Evolutionary conservation across 2,113 vertebrate species (phyloP), one percentile per base, ranked within the genome.

Genomic region (Rhynchopsitta pachyrhyncha): DNA sequence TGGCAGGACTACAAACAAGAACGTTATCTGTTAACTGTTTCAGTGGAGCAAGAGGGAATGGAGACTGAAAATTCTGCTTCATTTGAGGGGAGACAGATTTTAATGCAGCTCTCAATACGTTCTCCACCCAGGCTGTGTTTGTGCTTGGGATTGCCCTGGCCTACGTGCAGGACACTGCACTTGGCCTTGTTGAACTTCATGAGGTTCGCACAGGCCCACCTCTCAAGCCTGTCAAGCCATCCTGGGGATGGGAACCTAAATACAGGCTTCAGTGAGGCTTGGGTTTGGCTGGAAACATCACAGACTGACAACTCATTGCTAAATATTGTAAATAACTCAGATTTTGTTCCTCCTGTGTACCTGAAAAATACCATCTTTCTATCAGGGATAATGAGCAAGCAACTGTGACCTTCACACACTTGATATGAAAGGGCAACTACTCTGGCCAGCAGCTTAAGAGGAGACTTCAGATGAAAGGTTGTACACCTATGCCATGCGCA

Each of bases 1-100:
- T 87, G 67, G 63, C 67, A 50, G 63, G 67, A 66, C 49, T 92
- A 80, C 74, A 94, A 88, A 93, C 63, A 85, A 42, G 67, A 88
- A 46, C 53, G 29, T 91, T 81, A 81, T 74, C 75, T 76, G 39
- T 86, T 89, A 93, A 95, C 74, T 88, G 70, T 92, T 96, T 93
- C 90, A 91, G 37, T 67, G 67, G 67, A 91, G 74, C 62, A 87
- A 82, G 41, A 67, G 67, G 57, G 47, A 84, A 74, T 41, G 60
- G 39, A 60, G 17, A 46, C 60, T 44, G 52, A 86, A 86, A 33
- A 85, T 79, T 75, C 35, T 88, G 42, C 35, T 64, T 82, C 29
- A 76, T 60, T 84, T 82, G 52, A 76, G 22, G 22, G 22, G 12
- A 62, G 17, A 37, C 17, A 39, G 59, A 67, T 83, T 82, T 80